These are phyloP conservation scores for Setophaga coronata DNA, from an alignment of 2,113 vertebrate species.

Conservation along the genomic window DNA sequence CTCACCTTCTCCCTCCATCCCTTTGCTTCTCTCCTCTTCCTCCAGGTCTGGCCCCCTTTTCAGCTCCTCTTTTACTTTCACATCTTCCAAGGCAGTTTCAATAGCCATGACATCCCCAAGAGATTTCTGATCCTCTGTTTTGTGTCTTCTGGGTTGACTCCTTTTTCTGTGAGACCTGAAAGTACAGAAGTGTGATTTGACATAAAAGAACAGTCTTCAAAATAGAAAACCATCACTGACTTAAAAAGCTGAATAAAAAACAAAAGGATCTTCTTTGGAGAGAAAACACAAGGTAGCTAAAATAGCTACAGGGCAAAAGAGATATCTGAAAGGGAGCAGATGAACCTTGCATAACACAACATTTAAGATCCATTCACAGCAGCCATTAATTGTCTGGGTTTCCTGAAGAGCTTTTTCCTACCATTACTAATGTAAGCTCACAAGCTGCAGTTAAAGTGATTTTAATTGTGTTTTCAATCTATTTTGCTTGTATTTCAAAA, in stretches of 20 bases:
- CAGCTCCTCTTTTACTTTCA: slow-evolving; percentile 78
- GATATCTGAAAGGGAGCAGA: slow-evolving; percentile 41
- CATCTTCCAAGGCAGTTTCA: slow-evolving; percentile 78
- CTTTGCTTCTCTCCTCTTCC: slow-evolving; percentile 73
- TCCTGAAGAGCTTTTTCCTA: not conserved
- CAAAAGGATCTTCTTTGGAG: not conserved
- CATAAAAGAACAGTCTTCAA: not conserved
- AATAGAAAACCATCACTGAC: not conserved
- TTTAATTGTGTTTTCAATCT: slow-evolving; percentile 1
- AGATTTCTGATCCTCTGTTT: slow-evolving; percentile 89
- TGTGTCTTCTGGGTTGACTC: slow-evolving; percentile 86
- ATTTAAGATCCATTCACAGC: not conserved
- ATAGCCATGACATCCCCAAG: slow-evolving; percentile 79
- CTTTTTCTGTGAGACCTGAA: slow-evolving; percentile 88
- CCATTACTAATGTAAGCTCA: not conserved
- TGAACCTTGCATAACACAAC: not conserved
- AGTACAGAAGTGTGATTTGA: not conserved
- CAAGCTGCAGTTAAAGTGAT: not conserved
- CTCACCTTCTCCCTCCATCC: slow-evolving; percentile 72
- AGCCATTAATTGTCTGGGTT: not conserved
- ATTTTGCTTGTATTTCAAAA: not conserved
- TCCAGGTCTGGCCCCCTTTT: slow-evolving; percentile 55
- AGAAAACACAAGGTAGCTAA: slow-evolving; percentile 20
- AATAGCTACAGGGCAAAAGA: not conserved
- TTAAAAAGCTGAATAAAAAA: not conserved